Evolutionary conservation across 2,888 invertebrate species (phyloP).

Genomic region (Sarcophaga rosellei): DNA sequence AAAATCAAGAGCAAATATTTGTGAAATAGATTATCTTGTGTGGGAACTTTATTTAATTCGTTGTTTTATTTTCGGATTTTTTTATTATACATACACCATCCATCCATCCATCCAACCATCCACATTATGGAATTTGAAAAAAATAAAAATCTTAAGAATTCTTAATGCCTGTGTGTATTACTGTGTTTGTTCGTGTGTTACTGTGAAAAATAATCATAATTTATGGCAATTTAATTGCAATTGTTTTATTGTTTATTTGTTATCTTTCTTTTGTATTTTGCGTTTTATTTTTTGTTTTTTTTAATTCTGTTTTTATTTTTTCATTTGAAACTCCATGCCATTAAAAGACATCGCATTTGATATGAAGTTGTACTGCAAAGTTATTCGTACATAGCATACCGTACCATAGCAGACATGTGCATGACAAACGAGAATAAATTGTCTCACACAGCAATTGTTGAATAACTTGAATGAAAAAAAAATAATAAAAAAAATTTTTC

Average conservation of each 20-base stretch:
- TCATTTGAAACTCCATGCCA: not conserved
- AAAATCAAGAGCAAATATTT: conserved; percentile 67
- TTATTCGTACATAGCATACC: not conserved
- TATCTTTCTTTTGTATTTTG: conserved; percentile 12
- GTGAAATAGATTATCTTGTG: conserved; percentile 59
- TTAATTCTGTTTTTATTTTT: not conserved
- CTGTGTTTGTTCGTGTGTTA: not conserved
- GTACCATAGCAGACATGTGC: not conserved
- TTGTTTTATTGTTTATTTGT: conserved; percentile 13
- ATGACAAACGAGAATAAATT: not conserved
- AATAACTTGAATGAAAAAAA: not conserved
- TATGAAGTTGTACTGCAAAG: not conserved
- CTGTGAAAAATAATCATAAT: conserved; percentile 41
- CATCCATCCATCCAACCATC: no score
- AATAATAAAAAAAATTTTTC: conserved; percentile 9
- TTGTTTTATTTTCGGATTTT: conserved; percentile 18
- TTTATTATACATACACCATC: not conserved
- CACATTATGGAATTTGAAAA: conserved; percentile 32
- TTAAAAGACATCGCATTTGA: not conserved
- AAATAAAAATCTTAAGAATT: conserved; percentile 21
- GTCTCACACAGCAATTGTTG: conserved; percentile 34
- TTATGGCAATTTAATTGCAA: conserved; percentile 60
- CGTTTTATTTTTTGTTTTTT: not conserved
- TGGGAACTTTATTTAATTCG: conserved; percentile 47
- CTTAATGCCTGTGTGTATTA: conserved; percentile 8